A percentile compares a stretch with the other conserved stretches of the same genome.
Conservation (phyloP, 1,140 invertebrate species). For the Ptiloglossa arizonensis region DNA sequence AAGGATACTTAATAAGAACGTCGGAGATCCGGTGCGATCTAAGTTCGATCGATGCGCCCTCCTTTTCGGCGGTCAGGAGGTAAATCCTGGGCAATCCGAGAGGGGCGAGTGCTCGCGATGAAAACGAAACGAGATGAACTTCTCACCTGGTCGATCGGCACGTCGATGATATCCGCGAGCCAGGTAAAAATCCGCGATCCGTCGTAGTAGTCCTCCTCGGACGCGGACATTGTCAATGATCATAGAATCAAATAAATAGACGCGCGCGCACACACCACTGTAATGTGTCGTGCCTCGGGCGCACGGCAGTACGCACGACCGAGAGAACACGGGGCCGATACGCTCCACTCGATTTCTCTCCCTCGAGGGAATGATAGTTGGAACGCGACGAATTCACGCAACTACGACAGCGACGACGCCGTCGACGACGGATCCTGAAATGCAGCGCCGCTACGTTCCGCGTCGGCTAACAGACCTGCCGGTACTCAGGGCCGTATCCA, state of each 20-base stretch:
- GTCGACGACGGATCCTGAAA: conserved; percentile 31
- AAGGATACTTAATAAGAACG: conserved; percentile 7
- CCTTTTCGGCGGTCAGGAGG: conserved; percentile 5
- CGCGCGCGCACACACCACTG: conserved; percentile 17
- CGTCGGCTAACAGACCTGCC: conserved; percentile 25
- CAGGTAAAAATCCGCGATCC: conserved; percentile 84
- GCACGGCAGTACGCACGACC: neutral
- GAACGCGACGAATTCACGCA: conserved; percentile 2
- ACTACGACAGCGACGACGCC: conserved; percentile 23
- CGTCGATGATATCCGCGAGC: conserved; percentile 82
- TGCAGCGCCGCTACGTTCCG: conserved; percentile 46
- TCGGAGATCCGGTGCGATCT: neutral
- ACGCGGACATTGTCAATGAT: conserved; percentile 62
- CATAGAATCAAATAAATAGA: conserved; percentile 12
- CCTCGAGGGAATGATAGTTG: conserved; percentile 16
- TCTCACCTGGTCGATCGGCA: conserved; percentile 85
- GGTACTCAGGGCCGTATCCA: conserved; percentile 44
- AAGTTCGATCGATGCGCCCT: conserved; percentile 29
- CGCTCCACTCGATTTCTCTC: neutral
- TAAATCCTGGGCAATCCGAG: too few species aligned
- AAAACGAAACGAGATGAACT: conserved; percentile 19
- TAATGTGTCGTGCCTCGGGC: neutral
- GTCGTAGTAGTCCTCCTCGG: conserved; percentile 80
- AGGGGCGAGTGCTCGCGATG: too few species aligned
- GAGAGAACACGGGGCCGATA: neutral